Conservation (phyloP, 1,140 invertebrate genomes). For the Macrotrachela quadricornifera region DNA sequence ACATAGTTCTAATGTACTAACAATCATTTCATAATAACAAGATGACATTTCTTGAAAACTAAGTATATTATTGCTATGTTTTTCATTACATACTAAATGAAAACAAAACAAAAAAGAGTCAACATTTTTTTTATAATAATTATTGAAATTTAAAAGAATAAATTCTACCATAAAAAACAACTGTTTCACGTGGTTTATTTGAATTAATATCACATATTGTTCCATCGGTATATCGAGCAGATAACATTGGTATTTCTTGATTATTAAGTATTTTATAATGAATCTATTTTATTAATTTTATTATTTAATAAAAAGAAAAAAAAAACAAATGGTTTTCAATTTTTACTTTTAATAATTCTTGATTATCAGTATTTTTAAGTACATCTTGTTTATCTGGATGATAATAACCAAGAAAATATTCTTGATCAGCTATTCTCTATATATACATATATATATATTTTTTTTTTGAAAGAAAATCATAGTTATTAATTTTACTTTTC, state of each 20-base stretch:
- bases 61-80: slow-evolving; percentile 1
- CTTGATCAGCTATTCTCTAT: background rate
- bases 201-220: slow-evolving; percentile 5
- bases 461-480: background rate
- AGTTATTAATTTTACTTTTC: background rate
- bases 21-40: slow-evolving; percentile 8
- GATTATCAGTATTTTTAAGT: too few relatives aligned
- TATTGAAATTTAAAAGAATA: background rate
- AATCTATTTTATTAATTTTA: too few relatives aligned
- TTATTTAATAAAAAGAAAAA: too few relatives aligned
- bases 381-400: background rate
- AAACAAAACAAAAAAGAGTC: too few relatives aligned
- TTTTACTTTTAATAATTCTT: too few relatives aligned
- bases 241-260: background rate
- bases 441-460: background rate
- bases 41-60: slow-evolving; percentile 5
- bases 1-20: slow-evolving; percentile 1
- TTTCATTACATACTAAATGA: slow-evolving; percentile 1
- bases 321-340: too few relatives aligned
- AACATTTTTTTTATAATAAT: too few relatives aligned
- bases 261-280: background rate
- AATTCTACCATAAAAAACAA: slow-evolving; percentile 6
- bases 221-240: slow-evolving; percentile 5
- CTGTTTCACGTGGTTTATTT: slow-evolving; percentile 1
- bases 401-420: slow-evolving; percentile 7